Evolutionary conservation across 2,797 vertebrate species (phyloP), one percentile per base, ranked within the genome.

Genomic region (Bradypodion ventrale): DNA sequence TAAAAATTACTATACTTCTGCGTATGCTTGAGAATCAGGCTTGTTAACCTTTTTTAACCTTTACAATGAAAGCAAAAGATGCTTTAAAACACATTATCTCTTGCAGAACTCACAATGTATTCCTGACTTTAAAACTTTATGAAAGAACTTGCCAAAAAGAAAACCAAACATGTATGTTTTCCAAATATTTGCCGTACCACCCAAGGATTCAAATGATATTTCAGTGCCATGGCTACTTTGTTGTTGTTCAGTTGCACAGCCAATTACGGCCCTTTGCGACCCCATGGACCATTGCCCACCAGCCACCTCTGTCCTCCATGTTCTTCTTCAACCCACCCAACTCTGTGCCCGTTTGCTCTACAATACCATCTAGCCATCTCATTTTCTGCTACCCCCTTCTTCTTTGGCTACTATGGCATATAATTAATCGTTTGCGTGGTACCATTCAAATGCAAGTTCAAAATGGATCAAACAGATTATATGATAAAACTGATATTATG

Each of bases 21-120:
- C 52, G 62, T 85, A 81, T 87, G 69, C 60, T 90, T 75, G 59
- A 85, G 87, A 86, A 85, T 92, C 88, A 91, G 79, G 74, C 84
- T 90, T 90, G 75, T 93, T 94, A 94, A 91, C 88, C 87, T 87
- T 66, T 56, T 88, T 82, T 92, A 89, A 91, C 89, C 83, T 92
- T 86, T 75, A 59, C 35, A 88, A 60, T 82, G 82, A 92, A 92
- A 82, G 74, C 84, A 90, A 92, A 91, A 29, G 42, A 7, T 68
- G 74, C 86, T 93, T 88, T 83, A 86, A 63, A 91, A 86, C 83
- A 88, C 78, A 85, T 85, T 91, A 83, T 49, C 19, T 75, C 93
- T 92, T 93, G 75, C 37, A 79, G 72, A 77, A 25, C 79, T 83
- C 21, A 85, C 25, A 91, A 85, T 1, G 15, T 68, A 56, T 0